A percentile compares a stretch with the other conserved stretches of the same genome.
phyloP scores from a whole-genome alignment of 2,888 invertebrate species.

The Aphidoletes aphidimyza region DNA sequence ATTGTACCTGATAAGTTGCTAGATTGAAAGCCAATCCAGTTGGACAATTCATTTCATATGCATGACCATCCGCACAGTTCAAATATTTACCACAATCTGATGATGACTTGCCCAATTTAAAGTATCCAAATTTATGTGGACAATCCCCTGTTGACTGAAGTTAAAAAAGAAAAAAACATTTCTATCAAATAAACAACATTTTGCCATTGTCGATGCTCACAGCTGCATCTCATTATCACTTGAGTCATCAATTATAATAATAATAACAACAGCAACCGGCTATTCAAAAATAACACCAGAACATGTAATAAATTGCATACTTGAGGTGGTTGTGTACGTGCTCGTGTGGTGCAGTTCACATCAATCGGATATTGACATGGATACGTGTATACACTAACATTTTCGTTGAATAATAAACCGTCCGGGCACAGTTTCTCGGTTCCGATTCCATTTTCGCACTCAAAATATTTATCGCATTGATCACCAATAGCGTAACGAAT shows the following conservation, averaged over 20 bases:
- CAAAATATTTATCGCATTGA: slow-evolving; percentile 80
- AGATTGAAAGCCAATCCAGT: slow-evolving; percentile 84
- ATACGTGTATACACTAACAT: slow-evolving; percentile 73
- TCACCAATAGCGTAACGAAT: slow-evolving; percentile 75
- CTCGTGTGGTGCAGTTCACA: slow-evolving; percentile 78
- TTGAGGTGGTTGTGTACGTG: slow-evolving; percentile 69
- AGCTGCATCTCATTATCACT: too few species aligned
- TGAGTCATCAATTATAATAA: not conserved
- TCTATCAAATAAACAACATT: too few species aligned
- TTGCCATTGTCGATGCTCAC: too few species aligned
- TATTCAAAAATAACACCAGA: too few species aligned
- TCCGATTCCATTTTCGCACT: slow-evolving; percentile 78
- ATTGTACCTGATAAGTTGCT: slow-evolving; percentile 69
- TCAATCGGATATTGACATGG: slow-evolving; percentile 89
- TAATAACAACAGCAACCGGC: not conserved
- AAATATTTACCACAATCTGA: slow-evolving; percentile 83
- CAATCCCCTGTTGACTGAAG: slow-evolving; percentile 76
- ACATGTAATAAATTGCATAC: slow-evolving; percentile 68
- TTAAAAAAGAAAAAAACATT: not conserved
- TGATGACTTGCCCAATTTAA: slow-evolving; percentile 73
- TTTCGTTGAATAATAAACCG: slow-evolving; percentile 81
- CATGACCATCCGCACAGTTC: slow-evolving; percentile 82
- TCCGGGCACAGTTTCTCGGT: slow-evolving; percentile 84
- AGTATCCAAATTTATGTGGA: slow-evolving; percentile 86
- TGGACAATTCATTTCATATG: slow-evolving; percentile 79